Conservation (phyloP, 2,113 vertebrate species). For the Trematocara variabile region DNA sequence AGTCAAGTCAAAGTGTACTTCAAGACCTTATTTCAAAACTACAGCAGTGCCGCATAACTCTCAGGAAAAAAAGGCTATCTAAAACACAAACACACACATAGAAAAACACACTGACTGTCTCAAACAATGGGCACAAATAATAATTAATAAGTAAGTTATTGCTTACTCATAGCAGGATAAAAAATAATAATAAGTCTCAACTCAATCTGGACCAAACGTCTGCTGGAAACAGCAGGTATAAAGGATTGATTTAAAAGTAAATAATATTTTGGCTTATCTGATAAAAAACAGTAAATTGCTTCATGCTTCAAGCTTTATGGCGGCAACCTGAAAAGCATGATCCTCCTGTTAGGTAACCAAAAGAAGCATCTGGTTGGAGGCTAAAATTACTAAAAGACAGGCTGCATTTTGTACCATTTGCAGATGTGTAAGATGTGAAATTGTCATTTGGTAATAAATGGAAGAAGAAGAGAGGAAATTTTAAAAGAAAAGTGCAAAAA, state of each 20-base stretch:
- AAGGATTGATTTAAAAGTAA: not conserved
- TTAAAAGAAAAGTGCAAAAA: not conserved
- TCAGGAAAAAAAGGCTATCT: not conserved
- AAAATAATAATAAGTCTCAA: not conserved
- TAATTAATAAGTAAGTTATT: not conserved
- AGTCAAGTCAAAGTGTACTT: not conserved
- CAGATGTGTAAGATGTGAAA: not conserved
- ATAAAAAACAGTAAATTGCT: not conserved
- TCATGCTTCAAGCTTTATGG: rapidly evolving
- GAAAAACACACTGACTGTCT: not conserved
- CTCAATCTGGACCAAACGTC: rapidly evolving
- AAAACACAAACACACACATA: not conserved
- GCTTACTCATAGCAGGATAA: not conserved
- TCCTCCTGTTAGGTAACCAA: not conserved
- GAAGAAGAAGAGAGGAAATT: not conserved
- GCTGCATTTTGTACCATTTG: not conserved
- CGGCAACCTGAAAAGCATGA: not conserved
- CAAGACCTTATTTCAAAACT: not conserved
- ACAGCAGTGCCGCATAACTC: not conserved
- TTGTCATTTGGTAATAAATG: not conserved
- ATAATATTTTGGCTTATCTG: not conserved
- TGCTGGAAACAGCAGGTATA: not conserved
- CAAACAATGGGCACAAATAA: not conserved
- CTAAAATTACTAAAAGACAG: not conserved
- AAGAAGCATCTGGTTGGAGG: not conserved